A percentile compares a stretch with the other conserved stretches of the same genome.
Evolutionary conservation across 2,888 invertebrate species (phyloP).

Genomic region (Crossocerus cetratus): DNA sequence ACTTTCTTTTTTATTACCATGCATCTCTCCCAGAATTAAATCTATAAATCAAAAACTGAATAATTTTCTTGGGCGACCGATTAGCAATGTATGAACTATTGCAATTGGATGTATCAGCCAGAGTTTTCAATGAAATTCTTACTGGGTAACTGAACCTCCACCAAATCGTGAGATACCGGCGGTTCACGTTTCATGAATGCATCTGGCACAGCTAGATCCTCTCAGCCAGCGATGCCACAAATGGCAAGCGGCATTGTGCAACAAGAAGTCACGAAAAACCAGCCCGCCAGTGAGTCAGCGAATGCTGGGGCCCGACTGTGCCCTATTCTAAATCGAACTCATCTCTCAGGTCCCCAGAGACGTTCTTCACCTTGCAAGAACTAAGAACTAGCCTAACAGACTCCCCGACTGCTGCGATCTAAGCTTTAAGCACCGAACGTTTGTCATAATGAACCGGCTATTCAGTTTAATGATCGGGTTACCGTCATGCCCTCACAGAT

Average conservation of each 20-base stretch:
- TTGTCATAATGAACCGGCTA: background rate
- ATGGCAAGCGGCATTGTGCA: constrained; percentile 6
- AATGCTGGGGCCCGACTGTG: constrained; percentile 7
- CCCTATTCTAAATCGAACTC: constrained; percentile 2
- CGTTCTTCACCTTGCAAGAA: background rate
- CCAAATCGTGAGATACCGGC: constrained; percentile 21
- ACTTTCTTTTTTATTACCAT: no score
- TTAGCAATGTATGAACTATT: no score
- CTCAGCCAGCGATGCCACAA: constrained; percentile 11
- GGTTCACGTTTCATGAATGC: constrained; percentile 41
- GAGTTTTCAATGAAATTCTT: no score
- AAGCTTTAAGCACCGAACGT: background rate
- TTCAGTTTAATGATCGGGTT: background rate
- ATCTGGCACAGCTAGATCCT: constrained; percentile 26
- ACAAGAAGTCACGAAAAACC: constrained; percentile 28
- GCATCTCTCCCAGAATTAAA: no score
- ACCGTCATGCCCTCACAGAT: background rate
- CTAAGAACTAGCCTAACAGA: no score
- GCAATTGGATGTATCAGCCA: no score
- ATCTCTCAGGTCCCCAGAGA: background rate
- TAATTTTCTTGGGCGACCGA: no score
- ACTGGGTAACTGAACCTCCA: no score
- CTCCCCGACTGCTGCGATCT: no score
- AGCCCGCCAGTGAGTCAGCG: constrained; percentile 15
- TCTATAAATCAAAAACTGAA: no score